Base-by-base conservation (phyloP, 2,888 invertebrate species). In the Coronaproctus castanopsis region DNA sequence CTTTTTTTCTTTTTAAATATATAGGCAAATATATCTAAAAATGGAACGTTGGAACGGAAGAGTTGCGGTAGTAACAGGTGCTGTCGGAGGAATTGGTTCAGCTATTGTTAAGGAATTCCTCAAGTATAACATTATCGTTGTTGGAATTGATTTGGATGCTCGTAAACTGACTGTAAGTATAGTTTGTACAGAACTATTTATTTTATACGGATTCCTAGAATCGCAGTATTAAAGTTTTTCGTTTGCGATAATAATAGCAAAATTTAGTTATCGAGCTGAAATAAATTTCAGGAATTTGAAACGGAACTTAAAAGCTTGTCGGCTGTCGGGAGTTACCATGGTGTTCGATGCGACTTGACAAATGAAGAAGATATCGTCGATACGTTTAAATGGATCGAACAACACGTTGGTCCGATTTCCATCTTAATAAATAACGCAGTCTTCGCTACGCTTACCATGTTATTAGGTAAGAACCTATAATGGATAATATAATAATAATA, bases 11-110 rank as follows among this genome's bases (percentile, higher is more conserved):
- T n/a, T n/a, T n/a, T n/a, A n/a, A n/a, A n/a, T n/a, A n/a, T n/a
- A n/a, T n/a, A n/a, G n/a, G n/a, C n/a, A n/a, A n/a, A n/a, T n/a
- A n/a, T n/a, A n/a, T n/a, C n/a, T n/a, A n/a, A 36, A 54, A 5
- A 61, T 61, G 61, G 58, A 61, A 19, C 53, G 58, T 14, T 61
- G 61, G 61, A 58, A 21, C 3, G 10, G 23, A n/a, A 51, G 55
- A 52, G 52, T 58, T 1, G 61, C 61, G 3, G 51, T 61, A 3
- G 58, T 61, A 3, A 61, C 61, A 1, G 61, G 61, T 0, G 58
- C 52, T 1, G 50, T 19, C 2, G 23, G 50, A 1, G 58, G 61
- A 14, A 61, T 61, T 23, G 61, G 61, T 36, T 36, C 36, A 36
- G 36, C 36, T 5, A 36, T 36, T 14, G 36, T 14, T 36, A 36